phyloP scores from a whole-genome alignment of 35 echinoderm and acorn worm genomes.

The Ophioderma brevispina region DNA sequence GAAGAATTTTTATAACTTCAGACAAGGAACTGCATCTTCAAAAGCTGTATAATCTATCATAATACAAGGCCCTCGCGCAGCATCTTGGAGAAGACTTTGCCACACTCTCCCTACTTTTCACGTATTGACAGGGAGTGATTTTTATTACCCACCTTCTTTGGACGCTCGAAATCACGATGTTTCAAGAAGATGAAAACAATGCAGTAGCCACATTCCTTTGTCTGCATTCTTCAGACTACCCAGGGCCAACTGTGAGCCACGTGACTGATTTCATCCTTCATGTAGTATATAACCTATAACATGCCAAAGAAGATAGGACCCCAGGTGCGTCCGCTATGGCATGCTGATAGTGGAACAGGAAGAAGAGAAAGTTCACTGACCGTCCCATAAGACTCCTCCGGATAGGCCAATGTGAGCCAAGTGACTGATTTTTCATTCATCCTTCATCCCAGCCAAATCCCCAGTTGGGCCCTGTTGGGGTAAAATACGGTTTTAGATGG shows the following conservation, averaged over 20 bases:
- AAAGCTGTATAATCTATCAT: not conserved
- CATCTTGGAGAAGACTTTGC: not conserved
- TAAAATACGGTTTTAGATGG: too few species aligned
- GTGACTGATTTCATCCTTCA: not conserved
- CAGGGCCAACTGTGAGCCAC: not conserved
- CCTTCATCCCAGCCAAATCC: too few species aligned
- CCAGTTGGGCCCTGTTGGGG: too few species aligned
- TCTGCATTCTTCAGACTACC: not conserved
- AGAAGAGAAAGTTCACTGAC: too few species aligned
- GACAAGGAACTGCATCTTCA: not conserved
- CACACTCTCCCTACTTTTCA: not conserved
- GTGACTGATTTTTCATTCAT: too few species aligned
- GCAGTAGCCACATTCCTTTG: not conserved
- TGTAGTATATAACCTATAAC: too few species aligned
- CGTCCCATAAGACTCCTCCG: too few species aligned
- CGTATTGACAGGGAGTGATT: not conserved
- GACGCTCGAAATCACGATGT: not conserved
- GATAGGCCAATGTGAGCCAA: too few species aligned
- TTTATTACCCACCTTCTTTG: not conserved
- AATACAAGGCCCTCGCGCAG: not conserved
- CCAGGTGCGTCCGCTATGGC: too few species aligned
- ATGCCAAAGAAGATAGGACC: too few species aligned
- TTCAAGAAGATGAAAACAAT: not conserved
- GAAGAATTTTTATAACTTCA: not conserved
- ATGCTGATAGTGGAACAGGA: too few species aligned